Base-by-base conservation (phyloP, 2,888 invertebrate species). In the Ischnura elegans region DNA sequence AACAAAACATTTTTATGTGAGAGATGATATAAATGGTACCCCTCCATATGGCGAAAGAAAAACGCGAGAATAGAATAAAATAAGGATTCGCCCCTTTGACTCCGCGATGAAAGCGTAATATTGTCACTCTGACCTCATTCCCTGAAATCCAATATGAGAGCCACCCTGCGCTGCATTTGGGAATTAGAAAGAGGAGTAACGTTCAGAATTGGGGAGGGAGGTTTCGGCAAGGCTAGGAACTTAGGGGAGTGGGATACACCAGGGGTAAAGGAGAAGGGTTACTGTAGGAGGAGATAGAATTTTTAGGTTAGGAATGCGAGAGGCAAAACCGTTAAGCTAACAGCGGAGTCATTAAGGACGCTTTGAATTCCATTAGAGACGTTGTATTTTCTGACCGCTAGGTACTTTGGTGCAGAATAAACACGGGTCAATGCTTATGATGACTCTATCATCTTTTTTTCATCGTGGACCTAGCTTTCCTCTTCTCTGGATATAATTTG, bases 211-310 rank as follows among this genome's bases (percentile, higher is more conserved):
- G n/a, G n/a, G n/a, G n/a, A n/a, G 94, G 47, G 93, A 93, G 86
- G 93, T 94, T 90, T 94, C 94, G 94, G 94, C 94, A 94, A 94
- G 94, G 94, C 94, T 94, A 94, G 94, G 94, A 93, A n/a, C n/a
- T n/a, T n/a, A n/a, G n/a, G 94, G 94, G 93, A 94, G 94, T 94
- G 94, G 94, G 94, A 94, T 86, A 94, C 86, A 94, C 93, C 94
- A 94, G 94, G 93, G 94, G 94, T 93, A 85, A 87, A 93, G 93
- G 86, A 94, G 93, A 2, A 51, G 21, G 93, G 29, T n/a, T n/a
- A n/a, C n/a, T n/a, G 42, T 4, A 13, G 36, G 45, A 16, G 43
- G 85, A 6, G 87, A n/a, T n/a, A n/a, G n/a, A n/a, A n/a, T n/a
- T 36, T 51, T 51, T 36, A 36, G 36, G 5, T 36, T 16, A 51